Conservation (phyloP, 2,888 invertebrate species). For the Acleris sparsana region DNA sequence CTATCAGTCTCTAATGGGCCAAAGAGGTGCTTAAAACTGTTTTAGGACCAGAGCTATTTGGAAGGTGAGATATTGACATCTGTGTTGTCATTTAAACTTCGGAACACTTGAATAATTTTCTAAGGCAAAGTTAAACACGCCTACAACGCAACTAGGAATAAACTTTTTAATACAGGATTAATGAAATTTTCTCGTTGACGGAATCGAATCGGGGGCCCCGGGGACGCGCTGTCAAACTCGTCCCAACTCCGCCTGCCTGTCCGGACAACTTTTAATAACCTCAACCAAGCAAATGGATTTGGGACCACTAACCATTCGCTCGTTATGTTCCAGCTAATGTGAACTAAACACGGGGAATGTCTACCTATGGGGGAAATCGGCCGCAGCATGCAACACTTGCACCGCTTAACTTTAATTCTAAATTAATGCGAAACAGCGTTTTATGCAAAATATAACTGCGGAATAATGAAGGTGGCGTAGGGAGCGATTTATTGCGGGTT, state of each 20-base stretch:
- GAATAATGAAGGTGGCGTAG: conserved; percentile 27
- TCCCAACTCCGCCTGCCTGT: conserved; percentile 67
- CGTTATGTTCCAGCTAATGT: conserved; percentile 49
- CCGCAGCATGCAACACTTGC: conserved; percentile 14
- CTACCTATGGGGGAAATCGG: conserved; percentile 15
- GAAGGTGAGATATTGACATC: neutral
- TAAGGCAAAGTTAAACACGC: conserved; percentile 39
- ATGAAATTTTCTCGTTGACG: conserved; percentile 73
- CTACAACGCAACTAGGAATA: conserved; percentile 50
- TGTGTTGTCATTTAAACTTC: neutral
- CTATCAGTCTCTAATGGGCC: too few species aligned
- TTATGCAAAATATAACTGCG: conserved; percentile 36
- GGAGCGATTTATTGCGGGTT: conserved; percentile 25
- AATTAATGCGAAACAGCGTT: conserved; percentile 34
- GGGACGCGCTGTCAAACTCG: conserved; percentile 73
- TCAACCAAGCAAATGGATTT: conserved; percentile 73
- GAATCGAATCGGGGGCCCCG: conserved; percentile 69
- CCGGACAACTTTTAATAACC: conserved; percentile 80
- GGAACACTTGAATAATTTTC: neutral
- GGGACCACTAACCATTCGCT: conserved; percentile 45
- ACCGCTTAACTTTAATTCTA: conserved; percentile 27
- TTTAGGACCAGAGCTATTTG: too few species aligned
- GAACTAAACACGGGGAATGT: conserved; percentile 1
- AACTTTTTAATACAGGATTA: conserved; percentile 73
- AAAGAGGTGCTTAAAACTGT: too few species aligned